Evolutionary conservation across 2,797 vertebrate genomes (phyloP).

Genomic region (Esox lucius): DNA sequence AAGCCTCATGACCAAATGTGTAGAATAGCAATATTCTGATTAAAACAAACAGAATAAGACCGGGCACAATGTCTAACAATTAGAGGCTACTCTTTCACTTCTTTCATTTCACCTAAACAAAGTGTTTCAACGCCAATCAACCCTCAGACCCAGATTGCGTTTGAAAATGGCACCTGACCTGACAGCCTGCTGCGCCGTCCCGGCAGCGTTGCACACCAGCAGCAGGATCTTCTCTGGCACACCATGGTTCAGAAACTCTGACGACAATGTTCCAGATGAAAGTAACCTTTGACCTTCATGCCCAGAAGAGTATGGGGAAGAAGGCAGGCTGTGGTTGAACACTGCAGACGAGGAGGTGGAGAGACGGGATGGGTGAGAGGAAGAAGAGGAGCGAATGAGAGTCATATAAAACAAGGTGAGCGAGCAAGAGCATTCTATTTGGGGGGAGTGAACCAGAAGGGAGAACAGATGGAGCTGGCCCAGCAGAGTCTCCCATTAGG

Average conservation of each 20-base stretch:
- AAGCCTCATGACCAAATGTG: too few relatives aligned
- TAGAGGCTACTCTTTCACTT: background rate
- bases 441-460: constrained; percentile 59
- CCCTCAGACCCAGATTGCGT: background rate
- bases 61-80: background rate
- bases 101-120: background rate
- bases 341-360: constrained; percentile 59
- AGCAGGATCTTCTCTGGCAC: constrained; percentile 75
- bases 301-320: constrained; percentile 72
- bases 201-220: constrained; percentile 85
- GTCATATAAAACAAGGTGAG: constrained; percentile 26
- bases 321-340: constrained; percentile 82
- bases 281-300: constrained; percentile 63
- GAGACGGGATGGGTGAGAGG: background rate
- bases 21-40: too few relatives aligned
- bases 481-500: constrained; percentile 60
- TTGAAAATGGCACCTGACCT: constrained; percentile 58
- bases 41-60: too few relatives aligned
- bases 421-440: constrained; percentile 62
- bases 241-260: constrained; percentile 77
- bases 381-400: background rate
- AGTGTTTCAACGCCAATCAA: background rate
- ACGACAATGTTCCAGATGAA: constrained; percentile 73
- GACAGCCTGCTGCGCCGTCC: constrained; percentile 75
- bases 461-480: constrained; percentile 67